These are phyloP conservation scores for Columba guinea DNA, from an alignment of 2,797 vertebrate species.

Conservation along the genomic window DNA sequence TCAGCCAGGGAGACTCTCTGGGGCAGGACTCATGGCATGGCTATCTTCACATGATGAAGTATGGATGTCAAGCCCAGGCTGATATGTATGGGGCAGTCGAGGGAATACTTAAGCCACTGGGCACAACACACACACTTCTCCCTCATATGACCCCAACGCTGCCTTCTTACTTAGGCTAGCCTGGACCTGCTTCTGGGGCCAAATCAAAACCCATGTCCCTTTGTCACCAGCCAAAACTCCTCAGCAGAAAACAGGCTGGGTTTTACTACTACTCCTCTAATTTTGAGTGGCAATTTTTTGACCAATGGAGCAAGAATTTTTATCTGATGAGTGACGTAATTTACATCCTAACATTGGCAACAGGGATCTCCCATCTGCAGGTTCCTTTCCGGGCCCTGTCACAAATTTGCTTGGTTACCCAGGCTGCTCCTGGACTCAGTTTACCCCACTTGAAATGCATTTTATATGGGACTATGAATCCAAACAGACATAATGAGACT, in stretches of 20 bases:
- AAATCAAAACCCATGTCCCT: not conserved
- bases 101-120: not conserved
- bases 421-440: not conserved
- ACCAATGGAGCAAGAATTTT: not conserved
- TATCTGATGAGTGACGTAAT: not conserved
- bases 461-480: not conserved
- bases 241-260: not conserved
- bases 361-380: not conserved
- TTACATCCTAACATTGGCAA: not conserved
- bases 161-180: not conserved
- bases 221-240: not conserved
- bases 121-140: accelerated
- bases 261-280: not conserved
- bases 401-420: accelerated
- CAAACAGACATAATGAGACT: not conserved
- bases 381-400: not conserved
- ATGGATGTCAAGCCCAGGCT: not conserved
- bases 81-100: accelerated
- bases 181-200: not conserved
- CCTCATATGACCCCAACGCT: accelerated
- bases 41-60: not conserved
- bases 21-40: too few relatives aligned
- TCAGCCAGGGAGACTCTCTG: accelerated
- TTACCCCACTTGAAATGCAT: not conserved
- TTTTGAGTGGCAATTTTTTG: not conserved